phyloP scores from a whole-genome alignment of 2,797 vertebrate species.

The Telmatherina bonti region DNA sequence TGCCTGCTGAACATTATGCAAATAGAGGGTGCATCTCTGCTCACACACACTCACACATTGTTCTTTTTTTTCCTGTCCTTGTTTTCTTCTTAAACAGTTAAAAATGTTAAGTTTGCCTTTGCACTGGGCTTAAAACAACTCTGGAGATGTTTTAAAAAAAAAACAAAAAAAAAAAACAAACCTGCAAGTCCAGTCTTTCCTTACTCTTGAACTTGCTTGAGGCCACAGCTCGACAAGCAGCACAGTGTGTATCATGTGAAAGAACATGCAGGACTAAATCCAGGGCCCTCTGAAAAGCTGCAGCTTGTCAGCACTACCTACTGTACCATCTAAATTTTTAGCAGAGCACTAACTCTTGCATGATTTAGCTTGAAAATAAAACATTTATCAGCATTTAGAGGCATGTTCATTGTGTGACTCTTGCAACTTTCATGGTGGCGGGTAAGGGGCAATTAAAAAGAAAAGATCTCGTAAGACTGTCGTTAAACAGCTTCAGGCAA shows the following conservation, averaged over 20 bases:
- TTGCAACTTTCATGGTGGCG: slow-evolving; percentile 14
- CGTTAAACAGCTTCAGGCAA: slow-evolving; percentile 36
- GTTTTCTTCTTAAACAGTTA: background rate
- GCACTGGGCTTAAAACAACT: slow-evolving; percentile 14
- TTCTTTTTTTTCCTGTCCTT: background rate
- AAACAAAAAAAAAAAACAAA: background rate
- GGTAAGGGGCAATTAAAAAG: slow-evolving; percentile 38
- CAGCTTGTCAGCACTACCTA: slow-evolving; percentile 37
- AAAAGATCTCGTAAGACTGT: slow-evolving; percentile 5
- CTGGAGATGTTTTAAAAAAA: too few species aligned
- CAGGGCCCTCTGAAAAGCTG: slow-evolving; percentile 52
- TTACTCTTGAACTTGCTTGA: slow-evolving; percentile 46
- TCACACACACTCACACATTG: slow-evolving; percentile 12
- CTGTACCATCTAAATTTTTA: slow-evolving; percentile 7
- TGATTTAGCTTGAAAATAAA: slow-evolving; percentile 11
- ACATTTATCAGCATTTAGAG: slow-evolving; percentile 10
- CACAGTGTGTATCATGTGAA: slow-evolving; percentile 41
- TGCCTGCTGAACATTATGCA: slow-evolving; percentile 45
- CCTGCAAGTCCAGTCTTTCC: slow-evolving; percentile 24
- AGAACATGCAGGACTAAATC: slow-evolving; percentile 70
- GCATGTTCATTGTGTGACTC: slow-evolving; percentile 24
- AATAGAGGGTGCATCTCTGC: slow-evolving; percentile 35
- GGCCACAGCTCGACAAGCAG: slow-evolving; percentile 50
- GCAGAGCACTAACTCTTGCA: slow-evolving; percentile 3
- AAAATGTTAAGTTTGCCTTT: background rate